Evolutionary conservation across 2,113 vertebrate genomes (phyloP), one percentile per base, ranked within the genome.

Genomic region (Petromus typicus): DNA sequence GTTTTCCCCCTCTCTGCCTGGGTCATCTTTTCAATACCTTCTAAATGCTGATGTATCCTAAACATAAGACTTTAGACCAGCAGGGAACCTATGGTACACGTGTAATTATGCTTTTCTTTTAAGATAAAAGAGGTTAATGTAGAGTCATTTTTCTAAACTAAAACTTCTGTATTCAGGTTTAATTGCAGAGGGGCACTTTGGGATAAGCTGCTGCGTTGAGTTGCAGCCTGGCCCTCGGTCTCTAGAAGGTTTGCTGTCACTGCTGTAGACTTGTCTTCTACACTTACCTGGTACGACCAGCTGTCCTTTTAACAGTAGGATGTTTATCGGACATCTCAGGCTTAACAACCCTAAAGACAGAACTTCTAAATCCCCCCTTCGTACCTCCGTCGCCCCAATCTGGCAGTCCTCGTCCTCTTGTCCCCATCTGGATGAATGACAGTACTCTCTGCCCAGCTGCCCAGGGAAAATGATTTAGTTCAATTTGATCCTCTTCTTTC

Each of bases 401-500:
- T 34, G 59, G 16, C n/a, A 43, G 40, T 34, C 59, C 45, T 84
- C 81, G 40, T 86, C 32, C 37, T 17, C 57, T 64, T 82, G 63
- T 84, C 40, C 73, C 79, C 22, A 57, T 82, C 64, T 93, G 34
- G 37, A 9, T 80, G 76, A 91, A 54, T 7, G 20, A 63, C 20
- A 37, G 7, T 71, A 51, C 57, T 75, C 20, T 67, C 48, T 48
- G 18, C 20, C 34, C 16, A 18, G 9, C 61, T 93, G 16, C 90
- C 95, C 54, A 51, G 45, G 34, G 54, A 13, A 69, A 92, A 71
- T 1, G 8, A 80, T 48, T 43, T 37, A 37, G 64, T 67, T 86
- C 66, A 32, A 37, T 43, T 51, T 81, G 59, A 48, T 85, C 67
- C 37, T 93, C 82, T 92, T 83, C 93, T 71, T 81, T 83, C 34